Evolutionary conservation across 2,113 vertebrate species (phyloP).

Genomic region (Ophiodon elongatus): DNA sequence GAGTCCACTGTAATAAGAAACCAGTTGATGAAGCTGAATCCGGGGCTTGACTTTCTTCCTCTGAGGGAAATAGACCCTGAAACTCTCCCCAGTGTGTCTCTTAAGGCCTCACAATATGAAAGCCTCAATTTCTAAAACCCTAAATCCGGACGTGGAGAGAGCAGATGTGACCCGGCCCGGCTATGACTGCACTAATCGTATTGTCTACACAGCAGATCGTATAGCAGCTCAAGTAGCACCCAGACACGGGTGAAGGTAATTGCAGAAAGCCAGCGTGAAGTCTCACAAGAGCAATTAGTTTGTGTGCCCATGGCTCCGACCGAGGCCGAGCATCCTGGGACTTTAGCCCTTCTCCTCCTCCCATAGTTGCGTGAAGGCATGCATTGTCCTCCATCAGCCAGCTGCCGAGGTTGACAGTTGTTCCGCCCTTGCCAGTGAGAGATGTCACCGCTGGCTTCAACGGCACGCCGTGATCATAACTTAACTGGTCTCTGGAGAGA

Average conservation of each 20-base stretch:
- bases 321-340: neutral
- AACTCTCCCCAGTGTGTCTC: constrained; percentile 32
- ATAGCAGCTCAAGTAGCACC: constrained; percentile 48
- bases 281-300: constrained; percentile 37
- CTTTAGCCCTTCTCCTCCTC: neutral
- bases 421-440: neutral
- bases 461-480: neutral
- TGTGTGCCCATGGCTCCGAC: neutral
- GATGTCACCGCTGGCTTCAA: neutral
- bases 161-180: constrained; percentile 48
- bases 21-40: constrained; percentile 16
- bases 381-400: neutral
- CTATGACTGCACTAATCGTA: constrained; percentile 49
- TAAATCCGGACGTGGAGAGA: constrained; percentile 57
- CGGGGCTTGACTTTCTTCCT: neutral
- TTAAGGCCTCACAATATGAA: constrained; percentile 27
- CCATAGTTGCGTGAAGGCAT: neutral
- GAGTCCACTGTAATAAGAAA: constrained; percentile 2
- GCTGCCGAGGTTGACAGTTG: neutral
- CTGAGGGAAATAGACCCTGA: constrained; percentile 6
- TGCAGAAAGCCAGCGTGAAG: constrained; percentile 49
- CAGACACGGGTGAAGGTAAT: constrained; percentile 45
- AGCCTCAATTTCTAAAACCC: constrained; percentile 25
- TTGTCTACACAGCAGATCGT: constrained; percentile 55
- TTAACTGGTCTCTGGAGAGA: neutral